These are phyloP conservation scores for Norana najaformis DNA, from an alignment of 2,888 invertebrate species.

Conservation along the genomic window DNA sequence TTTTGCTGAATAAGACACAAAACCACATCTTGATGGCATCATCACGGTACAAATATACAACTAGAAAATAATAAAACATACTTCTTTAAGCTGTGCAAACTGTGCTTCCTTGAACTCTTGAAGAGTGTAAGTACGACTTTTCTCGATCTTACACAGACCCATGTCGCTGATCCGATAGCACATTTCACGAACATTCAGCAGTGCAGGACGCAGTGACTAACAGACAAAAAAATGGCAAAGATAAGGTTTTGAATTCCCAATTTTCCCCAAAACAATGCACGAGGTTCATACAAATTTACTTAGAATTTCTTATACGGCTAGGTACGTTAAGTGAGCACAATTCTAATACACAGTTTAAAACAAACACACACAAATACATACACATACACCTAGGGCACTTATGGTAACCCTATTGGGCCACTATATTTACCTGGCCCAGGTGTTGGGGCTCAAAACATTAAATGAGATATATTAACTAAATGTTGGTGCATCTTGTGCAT, in stretches of 20 bases:
- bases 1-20: not conserved
- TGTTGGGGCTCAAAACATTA: not conserved
- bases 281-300: not conserved
- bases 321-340: not conserved
- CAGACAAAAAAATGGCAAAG: not conserved
- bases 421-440: not conserved
- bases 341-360: slow-evolving; percentile 8
- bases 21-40: not conserved
- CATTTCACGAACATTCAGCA: slow-evolving; percentile 72
- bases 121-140: slow-evolving; percentile 60
- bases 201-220: slow-evolving; percentile 71
- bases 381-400: not conserved
- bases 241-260: not conserved
- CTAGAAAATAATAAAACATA: slow-evolving; percentile 40
- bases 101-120: slow-evolving; percentile 60
- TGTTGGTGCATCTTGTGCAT: not conserved
- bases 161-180: slow-evolving; percentile 63
- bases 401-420: no score
- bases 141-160: slow-evolving; percentile 63
- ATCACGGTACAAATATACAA: not conserved
- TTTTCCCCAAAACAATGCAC: not conserved
- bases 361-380: not conserved
- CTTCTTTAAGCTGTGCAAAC: slow-evolving; percentile 60
- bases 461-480: not conserved
- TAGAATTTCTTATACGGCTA: not conserved